A percentile compares a stretch with the other conserved stretches of the same genome.
Conservation (phyloP, 2,113 vertebrate genomes). For the Hippolais icterina region DNA sequence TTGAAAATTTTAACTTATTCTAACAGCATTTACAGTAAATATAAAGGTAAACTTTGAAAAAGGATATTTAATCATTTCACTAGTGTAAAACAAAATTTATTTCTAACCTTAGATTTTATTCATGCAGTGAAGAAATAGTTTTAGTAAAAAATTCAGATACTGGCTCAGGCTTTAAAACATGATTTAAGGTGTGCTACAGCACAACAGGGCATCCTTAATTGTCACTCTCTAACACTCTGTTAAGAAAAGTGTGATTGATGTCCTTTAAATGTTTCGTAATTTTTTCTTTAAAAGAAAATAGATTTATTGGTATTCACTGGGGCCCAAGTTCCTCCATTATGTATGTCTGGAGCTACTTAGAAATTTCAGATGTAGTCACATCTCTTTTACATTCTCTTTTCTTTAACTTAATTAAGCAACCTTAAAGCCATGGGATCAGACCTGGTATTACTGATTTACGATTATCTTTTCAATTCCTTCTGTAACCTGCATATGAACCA, state of each 20-base stretch:
- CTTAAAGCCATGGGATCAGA: not conserved
- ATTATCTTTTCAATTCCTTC: not conserved
- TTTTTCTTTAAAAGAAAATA: not conserved
- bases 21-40: not conserved
- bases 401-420: not conserved
- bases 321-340: not conserved
- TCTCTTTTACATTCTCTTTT: not conserved
- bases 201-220: not conserved
- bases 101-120: not conserved
- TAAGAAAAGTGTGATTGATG: not conserved
- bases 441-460: not conserved
- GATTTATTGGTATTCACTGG: not conserved
- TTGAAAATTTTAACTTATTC: not conserved
- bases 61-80: not conserved
- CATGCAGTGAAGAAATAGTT: not conserved
- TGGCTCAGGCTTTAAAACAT: not conserved
- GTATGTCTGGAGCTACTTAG: not conserved
- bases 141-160: not conserved
- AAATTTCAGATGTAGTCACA: not conserved
- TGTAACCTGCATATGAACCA: not conserved
- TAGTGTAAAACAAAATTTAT: not conserved
- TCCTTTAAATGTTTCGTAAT: not conserved
- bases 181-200: not conserved
- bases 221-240: not conserved
- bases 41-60: not conserved